Base-by-base conservation (phyloP, 2,113 vertebrate genomes). In the Clarias macrocephalus region DNA sequence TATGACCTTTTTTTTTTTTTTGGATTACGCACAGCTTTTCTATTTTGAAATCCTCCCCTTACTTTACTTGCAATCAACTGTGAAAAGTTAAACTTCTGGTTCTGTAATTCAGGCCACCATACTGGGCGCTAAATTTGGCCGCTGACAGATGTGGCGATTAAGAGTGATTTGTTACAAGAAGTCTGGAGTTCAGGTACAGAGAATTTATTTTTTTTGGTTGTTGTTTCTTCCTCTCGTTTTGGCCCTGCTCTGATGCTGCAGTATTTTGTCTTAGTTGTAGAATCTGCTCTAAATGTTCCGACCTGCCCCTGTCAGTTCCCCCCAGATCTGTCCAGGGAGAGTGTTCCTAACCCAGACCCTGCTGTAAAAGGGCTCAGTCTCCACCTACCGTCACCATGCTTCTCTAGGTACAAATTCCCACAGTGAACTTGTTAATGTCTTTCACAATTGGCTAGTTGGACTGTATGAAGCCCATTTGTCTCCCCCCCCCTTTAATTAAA, bases 81-180 rank as follows among this genome's bases (percentile, higher is more conserved):
- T 48, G 25, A 81, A 28, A 66, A 81, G 66, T 85, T 56, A 75
- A 77, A 84, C 80, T 87, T 59, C 86, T 90, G 91, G 86, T 91
- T 91, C 85, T 91, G 84, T 89, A 89, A 91, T 89, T 88, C 87
- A 91, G 92, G 87, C 88, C 90, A 85, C 92, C 86, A 4, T 88
- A 85, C 84, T 92, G 87, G 87, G 91, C 86, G 37, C 88, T 91
- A 84, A 92, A 92, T 91, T 84, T 92, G 89, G 89, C 89, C 8
- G 88, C 88, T 81, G 88, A 90, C 85, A 77, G 88, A 91, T 89
- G 82, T 91, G 88, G 83, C n/a, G 90, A 90, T 88, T 92, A 87
- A 91, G 57, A 88, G 65, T 60, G 82, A 63, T 87, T 88, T 83
- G 62, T 90, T 85, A 82, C 90, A 75, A 83, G 81, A 85, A 84